Conservation (phyloP, 1,140 invertebrate genomes). For the Globodera ellingtonae region DNA sequence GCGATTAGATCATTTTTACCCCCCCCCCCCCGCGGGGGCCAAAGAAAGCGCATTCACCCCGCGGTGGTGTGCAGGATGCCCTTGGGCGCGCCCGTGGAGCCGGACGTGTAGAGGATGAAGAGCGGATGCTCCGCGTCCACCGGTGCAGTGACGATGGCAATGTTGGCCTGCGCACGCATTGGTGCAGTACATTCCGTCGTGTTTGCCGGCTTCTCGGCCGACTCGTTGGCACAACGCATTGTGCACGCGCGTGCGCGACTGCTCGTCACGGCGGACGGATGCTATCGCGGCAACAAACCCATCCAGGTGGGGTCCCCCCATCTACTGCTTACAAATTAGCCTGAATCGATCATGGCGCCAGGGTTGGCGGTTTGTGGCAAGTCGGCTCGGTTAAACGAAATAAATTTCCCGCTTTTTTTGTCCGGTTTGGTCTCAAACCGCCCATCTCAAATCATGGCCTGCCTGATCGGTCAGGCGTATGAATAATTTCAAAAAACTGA, state of each 20-base stretch:
- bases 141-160: conserved; percentile 79
- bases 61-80: conserved; percentile 90
- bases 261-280: conserved; percentile 77
- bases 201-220: conserved; percentile 72
- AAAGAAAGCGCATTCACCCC: conserved; percentile 68
- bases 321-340: too few relatives aligned
- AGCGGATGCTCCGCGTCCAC: conserved; percentile 87
- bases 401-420: too few relatives aligned
- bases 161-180: conserved; percentile 89
- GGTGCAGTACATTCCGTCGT: conserved; percentile 93
- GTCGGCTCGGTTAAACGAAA: too few relatives aligned
- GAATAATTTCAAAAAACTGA: too few relatives aligned
- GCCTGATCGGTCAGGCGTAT: too few relatives aligned
- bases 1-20: too few relatives aligned
- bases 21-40: too few relatives aligned
- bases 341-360: too few relatives aligned
- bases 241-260: conserved; percentile 75
- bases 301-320: neutral
- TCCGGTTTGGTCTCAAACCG: too few relatives aligned
- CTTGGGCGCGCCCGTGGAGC: conserved; percentile 95
- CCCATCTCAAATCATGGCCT: too few relatives aligned
- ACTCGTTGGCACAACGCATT: conserved; percentile 70
- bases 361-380: too few relatives aligned
- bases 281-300: conserved; percentile 43
- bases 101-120: conserved; percentile 95